A percentile compares a stretch with the other conserved stretches of the same genome.
phyloP scores from a whole-genome alignment of 1,140 invertebrate genomes.

The Drosophila nannoptera region DNA sequence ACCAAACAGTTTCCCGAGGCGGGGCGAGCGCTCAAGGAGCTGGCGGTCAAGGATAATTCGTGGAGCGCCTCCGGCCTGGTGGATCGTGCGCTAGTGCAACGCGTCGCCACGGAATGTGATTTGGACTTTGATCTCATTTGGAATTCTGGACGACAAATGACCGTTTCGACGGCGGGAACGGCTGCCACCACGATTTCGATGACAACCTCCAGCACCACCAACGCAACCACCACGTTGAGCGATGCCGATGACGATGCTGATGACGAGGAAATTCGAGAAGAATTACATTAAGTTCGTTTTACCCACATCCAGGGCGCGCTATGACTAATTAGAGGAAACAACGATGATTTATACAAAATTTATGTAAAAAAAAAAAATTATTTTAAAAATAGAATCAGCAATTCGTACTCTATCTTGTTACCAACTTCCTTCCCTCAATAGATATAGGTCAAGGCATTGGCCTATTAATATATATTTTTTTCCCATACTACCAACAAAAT shows the following conservation, averaged over 20 bases:
- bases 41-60: constrained; percentile 63
- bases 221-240: constrained; percentile 16
- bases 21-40: constrained; percentile 65
- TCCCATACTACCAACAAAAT: no score
- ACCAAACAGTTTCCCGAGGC: constrained; percentile 73
- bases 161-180: constrained; percentile 31
- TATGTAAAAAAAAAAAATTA: not conserved
- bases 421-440: not conserved
- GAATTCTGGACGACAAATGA: constrained; percentile 62
- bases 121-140: constrained; percentile 75
- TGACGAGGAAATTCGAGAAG: constrained; percentile 77
- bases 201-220: constrained; percentile 35
- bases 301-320: constrained; percentile 9
- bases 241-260: constrained; percentile 62
- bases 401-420: no score
- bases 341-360: not conserved
- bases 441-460: no score
- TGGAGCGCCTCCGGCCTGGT: constrained; percentile 72
- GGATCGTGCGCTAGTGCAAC: constrained; percentile 66
- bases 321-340: constrained; percentile 13
- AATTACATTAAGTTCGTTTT: constrained; percentile 51
- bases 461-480: no score
- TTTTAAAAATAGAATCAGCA: no score
- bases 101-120: constrained; percentile 73
- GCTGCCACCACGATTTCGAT: constrained; percentile 37